Evolutionary conservation across 35 echinoderm and acorn worm species (phyloP), one percentile per base, ranked within the genome.

Genomic region (Holothuria glaberrima): DNA sequence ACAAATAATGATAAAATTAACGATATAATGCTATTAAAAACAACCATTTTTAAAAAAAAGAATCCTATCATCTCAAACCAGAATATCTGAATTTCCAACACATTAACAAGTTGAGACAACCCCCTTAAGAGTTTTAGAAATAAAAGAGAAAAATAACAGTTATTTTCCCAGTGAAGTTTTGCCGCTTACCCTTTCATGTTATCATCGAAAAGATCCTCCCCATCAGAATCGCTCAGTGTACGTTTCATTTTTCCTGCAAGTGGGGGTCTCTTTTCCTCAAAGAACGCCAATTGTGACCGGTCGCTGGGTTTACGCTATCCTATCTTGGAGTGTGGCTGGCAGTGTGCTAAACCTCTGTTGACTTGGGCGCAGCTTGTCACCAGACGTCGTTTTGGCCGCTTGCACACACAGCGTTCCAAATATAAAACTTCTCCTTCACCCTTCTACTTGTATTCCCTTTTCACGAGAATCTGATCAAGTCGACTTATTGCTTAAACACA

Each of bases 181-280:
- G 50, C 20, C n/a, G 44, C 89, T 90, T 68, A 90, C 89, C 89
- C 89, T 38, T 90, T 90, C 72, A 90, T 90, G 35, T 56, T 80
- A 13, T 90, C 89, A 19, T 90, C 89, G 38, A 90, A 90, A 6
- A 90, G 50, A 26, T 90, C 89, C 21, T 90, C 89, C 4, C 68
- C 62, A 67, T 90, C 89, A 44, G 89, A 90, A 28, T 90, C 89
- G 24, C 89, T 90, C 75, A 90, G 75, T 2, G 75, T 81, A 29
- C 89, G 72, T 58, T 90, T 90, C 89, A 90, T 90, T 21, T 69
- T 91, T 68, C 41, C 50, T 78, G 22, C 38, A 17, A 41, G 6
- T 41, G 50, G 50, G 50, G 50, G 12, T 75, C 44, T 65, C 34
- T 41, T 75, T 38, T 48, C 74, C 44, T 78, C 50, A 24, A 48